phyloP scores from a whole-genome alignment of 2,797 vertebrate species.

The Peromyscus aztecus region DNA sequence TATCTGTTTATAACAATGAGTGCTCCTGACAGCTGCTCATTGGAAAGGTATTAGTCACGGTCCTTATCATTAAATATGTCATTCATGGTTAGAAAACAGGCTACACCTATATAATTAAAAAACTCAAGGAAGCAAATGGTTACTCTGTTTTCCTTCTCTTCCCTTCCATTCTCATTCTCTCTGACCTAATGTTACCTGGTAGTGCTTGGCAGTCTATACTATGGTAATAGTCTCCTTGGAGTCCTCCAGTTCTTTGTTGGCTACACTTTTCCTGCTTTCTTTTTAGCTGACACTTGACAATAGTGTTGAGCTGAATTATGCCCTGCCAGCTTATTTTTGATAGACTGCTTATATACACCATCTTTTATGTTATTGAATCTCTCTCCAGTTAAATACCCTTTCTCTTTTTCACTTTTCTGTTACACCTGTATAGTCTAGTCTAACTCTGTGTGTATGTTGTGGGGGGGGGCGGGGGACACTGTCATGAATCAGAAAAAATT shows the following conservation, averaged over 20 bases:
- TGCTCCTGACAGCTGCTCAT: not conserved
- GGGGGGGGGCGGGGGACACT: not conserved
- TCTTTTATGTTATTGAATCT: conserved; percentile 28
- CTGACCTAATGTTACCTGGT: not conserved
- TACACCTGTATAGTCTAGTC: conserved; percentile 15
- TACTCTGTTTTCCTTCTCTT: not conserved
- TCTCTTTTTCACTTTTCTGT: conserved; percentile 11
- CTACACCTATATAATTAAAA: conserved; percentile 44
- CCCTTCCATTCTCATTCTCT: conserved; percentile 7
- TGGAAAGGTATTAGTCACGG: conserved; percentile 14
- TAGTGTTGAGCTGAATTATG: not conserved
- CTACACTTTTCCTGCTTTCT: not conserved
- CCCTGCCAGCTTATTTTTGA: conserved; percentile 12
- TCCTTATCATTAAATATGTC: not conserved
- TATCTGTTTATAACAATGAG: conserved; percentile 42
- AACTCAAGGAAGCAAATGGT: not conserved
- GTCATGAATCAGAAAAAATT: conserved; percentile 54
- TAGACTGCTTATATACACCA: not conserved
- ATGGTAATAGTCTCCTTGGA: not conserved
- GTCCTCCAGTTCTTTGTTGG: not conserved
- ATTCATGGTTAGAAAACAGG: conserved; percentile 36
- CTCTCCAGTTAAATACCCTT: not conserved
- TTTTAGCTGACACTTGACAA: conserved; percentile 39
- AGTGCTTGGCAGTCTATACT: conserved; percentile 53
- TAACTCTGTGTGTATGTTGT: conserved; percentile 12